Conservation (phyloP, 2,888 invertebrate genomes). For the Macropis europaea region DNA sequence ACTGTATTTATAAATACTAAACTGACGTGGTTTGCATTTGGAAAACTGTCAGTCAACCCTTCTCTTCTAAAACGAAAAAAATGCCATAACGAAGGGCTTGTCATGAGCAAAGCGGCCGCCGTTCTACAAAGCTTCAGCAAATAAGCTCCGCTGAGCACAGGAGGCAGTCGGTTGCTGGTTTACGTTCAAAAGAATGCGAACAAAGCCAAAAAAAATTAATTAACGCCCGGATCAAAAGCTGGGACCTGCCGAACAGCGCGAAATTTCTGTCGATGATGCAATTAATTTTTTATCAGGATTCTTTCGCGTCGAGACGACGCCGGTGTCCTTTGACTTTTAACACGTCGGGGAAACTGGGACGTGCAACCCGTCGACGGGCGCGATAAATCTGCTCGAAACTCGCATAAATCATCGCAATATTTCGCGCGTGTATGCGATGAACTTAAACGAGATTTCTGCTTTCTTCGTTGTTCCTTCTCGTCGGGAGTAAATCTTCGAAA, state of each 20-base stretch:
- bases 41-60: no score
- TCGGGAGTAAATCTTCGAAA: slow-evolving; percentile 8
- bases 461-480: not conserved
- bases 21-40: no score
- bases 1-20: no score
- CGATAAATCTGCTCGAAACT: slow-evolving; percentile 26
- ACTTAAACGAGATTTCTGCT: slow-evolving; percentile 29
- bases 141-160: slow-evolving; percentile 18
- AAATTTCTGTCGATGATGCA: slow-evolving; percentile 38
- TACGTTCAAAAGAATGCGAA: slow-evolving; percentile 31
- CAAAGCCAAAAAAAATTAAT: slow-evolving; percentile 32
- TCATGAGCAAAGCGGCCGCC: not conserved
- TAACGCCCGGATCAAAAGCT: slow-evolving; percentile 23
- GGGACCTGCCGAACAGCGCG: slow-evolving; percentile 11
- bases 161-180: not conserved
- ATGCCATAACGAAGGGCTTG: not conserved
- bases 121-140: slow-evolving; percentile 8
- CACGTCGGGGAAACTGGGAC: slow-evolving; percentile 13
- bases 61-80: no score
- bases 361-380: not conserved
- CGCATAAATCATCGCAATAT: slow-evolving; percentile 38
- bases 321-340: slow-evolving; percentile 29
- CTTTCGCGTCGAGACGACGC: not conserved
- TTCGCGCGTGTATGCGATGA: slow-evolving; percentile 19
- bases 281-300: slow-evolving; percentile 34